Evolutionary conservation across 2,888 invertebrate genomes (phyloP), one percentile per base, ranked within the genome.

Genomic region (Julus scanicus): DNA sequence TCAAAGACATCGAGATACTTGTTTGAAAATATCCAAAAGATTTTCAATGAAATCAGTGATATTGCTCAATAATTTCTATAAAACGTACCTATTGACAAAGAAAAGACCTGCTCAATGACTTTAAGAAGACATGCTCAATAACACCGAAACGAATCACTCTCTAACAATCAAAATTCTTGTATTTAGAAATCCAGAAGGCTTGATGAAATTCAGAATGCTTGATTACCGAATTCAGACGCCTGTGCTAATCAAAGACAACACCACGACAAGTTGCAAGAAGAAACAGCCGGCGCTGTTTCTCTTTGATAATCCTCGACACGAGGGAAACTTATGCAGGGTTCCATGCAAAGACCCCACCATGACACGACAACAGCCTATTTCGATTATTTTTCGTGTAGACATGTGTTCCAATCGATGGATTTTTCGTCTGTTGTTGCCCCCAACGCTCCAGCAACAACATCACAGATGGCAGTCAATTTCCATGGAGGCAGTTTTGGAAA

Each of bases 311-410:
- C 71, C 71, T 29, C 29, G 5, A 20, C 20, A n/a, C 71, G 71
- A 20, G 71, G 20, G 71, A n/a, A 71, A 71, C n/a, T 71, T 71
- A 71, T 71, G 20, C 71, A 71, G 29, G 71, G 71, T 6, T 71
- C 71, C 71, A 71, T 71, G 71, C 71, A 71, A 71, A 71, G 71
- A 71, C 71, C 71, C 71, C 29, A 20, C 71, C 71, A 5, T 71
- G 71, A 71, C 71, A 71, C 71, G 29, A 71, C 71, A 71, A 29
- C 71, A 57, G 57, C 71, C 71, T 8, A 71, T 71, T 71, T 71
- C 71, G 71, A 71, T 71, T 71, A 71, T 71, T 71, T 71, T 71
- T 29, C 71, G 71, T 71, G 71, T 71, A 71, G 71, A 71, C 71
- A n/a, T 20, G 71, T 71, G 71, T 71, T 71, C 71, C 8, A 71